Evolutionary conservation across 2,888 invertebrate species (phyloP).

Genomic region (Thalpophila matura): DNA sequence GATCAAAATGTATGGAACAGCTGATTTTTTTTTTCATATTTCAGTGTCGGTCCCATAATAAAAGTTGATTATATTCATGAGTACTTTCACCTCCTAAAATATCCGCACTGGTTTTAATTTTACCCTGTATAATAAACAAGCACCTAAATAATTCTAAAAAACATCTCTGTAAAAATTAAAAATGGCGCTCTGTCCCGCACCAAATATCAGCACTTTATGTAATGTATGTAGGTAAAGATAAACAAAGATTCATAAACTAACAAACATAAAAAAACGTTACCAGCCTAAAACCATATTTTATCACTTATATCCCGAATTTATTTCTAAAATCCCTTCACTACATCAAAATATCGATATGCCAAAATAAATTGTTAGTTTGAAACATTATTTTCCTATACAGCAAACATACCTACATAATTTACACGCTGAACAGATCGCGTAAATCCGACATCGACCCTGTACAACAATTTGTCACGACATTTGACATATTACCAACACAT

Average conservation of each 20-base stretch:
- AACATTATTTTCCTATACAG: conserved; percentile 10
- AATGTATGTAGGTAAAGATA: too few relatives aligned
- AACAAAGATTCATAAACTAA: background rate
- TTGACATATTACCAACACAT: conserved; percentile 60
- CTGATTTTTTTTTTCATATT: too few relatives aligned
- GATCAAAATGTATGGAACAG: too few relatives aligned
- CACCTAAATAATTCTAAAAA: too few relatives aligned
- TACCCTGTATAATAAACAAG: too few relatives aligned
- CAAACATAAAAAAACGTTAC: background rate
- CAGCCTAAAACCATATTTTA: background rate
- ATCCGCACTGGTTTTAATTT: too few relatives aligned
- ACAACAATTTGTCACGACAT: conserved; percentile 62
- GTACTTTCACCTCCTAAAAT: too few relatives aligned
- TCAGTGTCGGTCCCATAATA: too few relatives aligned
- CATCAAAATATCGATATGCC: conserved; percentile 13
- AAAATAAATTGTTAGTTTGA: conserved; percentile 20
- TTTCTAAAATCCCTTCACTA: conserved; percentile 24
- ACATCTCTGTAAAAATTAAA: too few relatives aligned
- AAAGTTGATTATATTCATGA: too few relatives aligned
- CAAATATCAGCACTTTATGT: too few relatives aligned
- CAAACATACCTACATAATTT: conserved; percentile 47
- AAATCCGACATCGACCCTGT: conserved; percentile 48
- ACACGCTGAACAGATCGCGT: conserved; percentile 48
- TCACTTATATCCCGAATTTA: conserved; percentile 17
- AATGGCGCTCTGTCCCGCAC: too few relatives aligned